A percentile compares a stretch with the other conserved stretches of the same genome.
Evolutionary conservation across 2,113 vertebrate genomes (phyloP).

Genomic region (Scomber japonicus): DNA sequence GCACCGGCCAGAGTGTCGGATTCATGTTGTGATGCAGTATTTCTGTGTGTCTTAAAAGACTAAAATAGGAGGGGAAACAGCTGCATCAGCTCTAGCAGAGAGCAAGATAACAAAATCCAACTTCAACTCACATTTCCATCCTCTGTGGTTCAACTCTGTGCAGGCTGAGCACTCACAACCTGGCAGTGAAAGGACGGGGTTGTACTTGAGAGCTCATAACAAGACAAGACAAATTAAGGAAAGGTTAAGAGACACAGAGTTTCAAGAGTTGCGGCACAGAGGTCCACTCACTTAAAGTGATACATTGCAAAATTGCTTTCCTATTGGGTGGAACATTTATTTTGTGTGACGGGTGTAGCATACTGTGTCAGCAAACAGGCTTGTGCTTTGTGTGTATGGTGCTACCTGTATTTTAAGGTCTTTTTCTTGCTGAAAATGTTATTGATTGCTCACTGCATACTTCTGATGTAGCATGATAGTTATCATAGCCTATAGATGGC

Average conservation of each 20-base stretch:
- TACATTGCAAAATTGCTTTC: constrained; percentile 79
- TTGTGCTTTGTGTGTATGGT: constrained; percentile 50
- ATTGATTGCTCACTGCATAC: constrained; percentile 36
- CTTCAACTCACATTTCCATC: constrained; percentile 14
- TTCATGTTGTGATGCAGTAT: constrained; percentile 81
- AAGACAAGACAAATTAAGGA: constrained; percentile 82
- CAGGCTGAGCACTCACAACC: constrained; percentile 12
- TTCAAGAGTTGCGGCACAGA: constrained; percentile 58
- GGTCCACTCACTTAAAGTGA: constrained; percentile 80
- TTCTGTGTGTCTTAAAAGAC: constrained; percentile 85
- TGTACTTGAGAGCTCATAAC: constrained; percentile 75
- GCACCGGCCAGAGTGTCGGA: constrained; percentile 83
- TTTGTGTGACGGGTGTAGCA: constrained; percentile 69
- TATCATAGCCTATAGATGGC: constrained; percentile 6
- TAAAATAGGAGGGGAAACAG: constrained; percentile 83
- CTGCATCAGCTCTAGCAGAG: constrained; percentile 76
- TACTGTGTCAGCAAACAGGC: constrained; percentile 69
- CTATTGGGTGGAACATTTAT: constrained; percentile 77
- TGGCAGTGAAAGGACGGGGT: constrained; percentile 58
- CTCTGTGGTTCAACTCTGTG: constrained; percentile 20
- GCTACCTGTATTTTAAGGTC: constrained; percentile 39
- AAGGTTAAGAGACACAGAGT: constrained; percentile 78
- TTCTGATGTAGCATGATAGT: constrained; percentile 44
- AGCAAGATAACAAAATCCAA: constrained; percentile 20
- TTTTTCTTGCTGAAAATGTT: constrained; percentile 44